phyloP scores from a whole-genome alignment of 2,888 invertebrate genomes.

The Elegia similella region DNA sequence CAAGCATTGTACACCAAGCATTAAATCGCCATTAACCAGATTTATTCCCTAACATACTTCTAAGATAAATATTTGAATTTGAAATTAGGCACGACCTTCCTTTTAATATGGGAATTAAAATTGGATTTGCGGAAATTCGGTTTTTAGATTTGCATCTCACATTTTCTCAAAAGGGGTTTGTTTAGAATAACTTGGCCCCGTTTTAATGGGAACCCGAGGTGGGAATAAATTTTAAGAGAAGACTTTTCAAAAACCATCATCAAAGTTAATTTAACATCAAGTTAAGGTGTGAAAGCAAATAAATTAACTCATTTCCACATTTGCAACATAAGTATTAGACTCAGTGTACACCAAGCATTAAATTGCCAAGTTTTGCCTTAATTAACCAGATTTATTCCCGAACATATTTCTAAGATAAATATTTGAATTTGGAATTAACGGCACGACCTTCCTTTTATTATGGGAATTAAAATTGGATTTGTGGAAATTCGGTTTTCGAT shows the following conservation, averaged over 20 bases:
- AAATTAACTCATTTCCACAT: no score
- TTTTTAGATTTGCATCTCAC: not conserved
- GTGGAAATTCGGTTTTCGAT: not conserved
- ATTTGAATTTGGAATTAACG: conserved; percentile 14
- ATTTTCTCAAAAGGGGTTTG: not conserved
- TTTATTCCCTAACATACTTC: conserved; percentile 9
- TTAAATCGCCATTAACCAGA: conserved; percentile 1
- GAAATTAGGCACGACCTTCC: conserved; percentile 1
- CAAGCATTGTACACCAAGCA: not conserved
- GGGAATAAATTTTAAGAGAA: not conserved
- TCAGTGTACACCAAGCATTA: not conserved
- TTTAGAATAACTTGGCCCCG: not conserved
- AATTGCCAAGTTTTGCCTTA: not conserved
- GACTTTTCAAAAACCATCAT: no score
- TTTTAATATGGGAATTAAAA: conserved; percentile 11
- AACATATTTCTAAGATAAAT: conserved; percentile 12
- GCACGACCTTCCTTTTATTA: conserved; percentile 4
- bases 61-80: conserved; percentile 14
- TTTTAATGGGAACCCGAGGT: not conserved
- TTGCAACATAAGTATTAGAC: no score
- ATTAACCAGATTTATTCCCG: conserved; percentile 10
- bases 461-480: conserved; percentile 5
- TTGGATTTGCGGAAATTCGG: not conserved
- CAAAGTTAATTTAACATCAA: no score
- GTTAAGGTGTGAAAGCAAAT: no score